Evolutionary conservation across 2,888 invertebrate genomes (phyloP).

Genomic region (Stenichneumon culpator): DNA sequence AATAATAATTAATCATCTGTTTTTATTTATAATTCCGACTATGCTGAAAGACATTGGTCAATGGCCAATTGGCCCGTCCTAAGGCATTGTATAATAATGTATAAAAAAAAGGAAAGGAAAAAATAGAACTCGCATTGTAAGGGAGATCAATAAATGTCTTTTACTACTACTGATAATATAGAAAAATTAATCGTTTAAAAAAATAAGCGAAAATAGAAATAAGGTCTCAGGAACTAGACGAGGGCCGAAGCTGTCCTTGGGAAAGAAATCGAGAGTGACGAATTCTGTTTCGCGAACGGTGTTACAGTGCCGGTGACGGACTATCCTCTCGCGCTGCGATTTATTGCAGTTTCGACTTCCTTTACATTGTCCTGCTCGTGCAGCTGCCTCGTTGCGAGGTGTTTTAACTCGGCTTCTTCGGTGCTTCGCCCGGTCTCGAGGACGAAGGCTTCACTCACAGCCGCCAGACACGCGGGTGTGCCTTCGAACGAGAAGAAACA

Average conservation of each 20-base stretch:
- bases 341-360: constrained; percentile 56
- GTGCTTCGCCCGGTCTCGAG: constrained; percentile 17
- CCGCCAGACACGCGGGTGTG: neutral
- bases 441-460: constrained; percentile 3
- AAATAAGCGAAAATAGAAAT: too few relatives aligned
- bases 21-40: too few relatives aligned
- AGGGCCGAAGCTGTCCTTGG: too few relatives aligned
- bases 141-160: too few relatives aligned
- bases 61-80: too few relatives aligned
- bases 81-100: too few relatives aligned
- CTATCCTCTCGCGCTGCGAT: constrained; percentile 33
- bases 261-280: too few relatives aligned
- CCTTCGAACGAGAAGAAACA: neutral
- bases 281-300: neutral
- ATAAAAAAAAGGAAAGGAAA: too few relatives aligned
- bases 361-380: constrained; percentile 37
- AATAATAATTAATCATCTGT: neutral
- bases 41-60: too few relatives aligned
- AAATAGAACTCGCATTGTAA: too few relatives aligned
- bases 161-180: too few relatives aligned
- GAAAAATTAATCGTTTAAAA: too few relatives aligned
- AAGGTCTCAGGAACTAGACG: neutral
- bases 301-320: neutral
- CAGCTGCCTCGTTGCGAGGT: neutral
- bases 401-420: constrained; percentile 15